A percentile compares a stretch with the other conserved stretches of the same genome.
Evolutionary conservation across 2,113 vertebrate genomes (phyloP).

Genomic region (Narcine bancroftii): DNA sequence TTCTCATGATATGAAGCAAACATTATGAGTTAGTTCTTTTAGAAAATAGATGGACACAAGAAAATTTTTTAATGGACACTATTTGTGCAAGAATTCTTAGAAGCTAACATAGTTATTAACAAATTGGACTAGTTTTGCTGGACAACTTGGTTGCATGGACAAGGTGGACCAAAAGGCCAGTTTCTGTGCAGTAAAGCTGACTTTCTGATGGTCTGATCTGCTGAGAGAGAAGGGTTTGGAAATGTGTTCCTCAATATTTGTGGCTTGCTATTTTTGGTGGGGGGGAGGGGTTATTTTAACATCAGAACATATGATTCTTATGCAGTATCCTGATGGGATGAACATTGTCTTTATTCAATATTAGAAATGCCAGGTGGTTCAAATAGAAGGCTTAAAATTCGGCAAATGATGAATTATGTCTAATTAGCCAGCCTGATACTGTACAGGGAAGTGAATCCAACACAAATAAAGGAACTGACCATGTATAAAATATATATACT

Average conservation of each 20-base stretch:
- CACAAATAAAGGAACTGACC: slow-evolving; percentile 39
- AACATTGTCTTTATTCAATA: slow-evolving; percentile 49
- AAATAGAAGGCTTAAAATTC: slow-evolving; percentile 52
- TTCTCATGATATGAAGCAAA: neutral
- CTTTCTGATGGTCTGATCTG: neutral
- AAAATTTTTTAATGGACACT: neutral
- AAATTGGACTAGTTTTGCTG: too few relatives aligned
- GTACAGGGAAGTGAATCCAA: slow-evolving; percentile 41
- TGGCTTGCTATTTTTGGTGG: too few relatives aligned
- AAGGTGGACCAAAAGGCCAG: too few relatives aligned
- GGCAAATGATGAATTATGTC: slow-evolving; percentile 43
- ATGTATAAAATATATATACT: slow-evolving; percentile 42
- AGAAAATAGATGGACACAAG: neutral
- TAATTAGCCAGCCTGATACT: slow-evolving; percentile 43
- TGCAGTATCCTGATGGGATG: slow-evolving; percentile 52
- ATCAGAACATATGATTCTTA: slow-evolving; percentile 43
- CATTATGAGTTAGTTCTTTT: neutral
- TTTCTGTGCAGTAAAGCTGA: too few relatives aligned
- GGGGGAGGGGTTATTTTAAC: too few relatives aligned
- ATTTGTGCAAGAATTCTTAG: slow-evolving; percentile 1
- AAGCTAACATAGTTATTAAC: neutral
- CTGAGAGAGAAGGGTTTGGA: neutral
- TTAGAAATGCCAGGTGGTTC: slow-evolving; percentile 46
- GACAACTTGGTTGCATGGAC: too few relatives aligned
- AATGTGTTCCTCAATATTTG: neutral